phyloP scores from a whole-genome alignment of 2,113 vertebrate genomes.

The Megaptera novaeangliae region DNA sequence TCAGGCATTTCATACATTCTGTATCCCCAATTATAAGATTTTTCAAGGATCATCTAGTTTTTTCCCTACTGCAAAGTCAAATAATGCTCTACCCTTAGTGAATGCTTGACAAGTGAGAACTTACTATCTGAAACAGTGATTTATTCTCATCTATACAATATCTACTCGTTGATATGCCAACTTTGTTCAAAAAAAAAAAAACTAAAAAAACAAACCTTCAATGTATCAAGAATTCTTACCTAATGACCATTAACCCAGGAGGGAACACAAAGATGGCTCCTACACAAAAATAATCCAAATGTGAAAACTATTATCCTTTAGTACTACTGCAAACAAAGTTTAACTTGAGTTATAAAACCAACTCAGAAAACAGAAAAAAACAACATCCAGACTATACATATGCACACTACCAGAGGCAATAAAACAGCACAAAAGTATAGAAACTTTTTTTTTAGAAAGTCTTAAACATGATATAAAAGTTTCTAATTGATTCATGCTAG shows the following conservation, averaged over 20 bases:
- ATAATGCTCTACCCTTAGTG: background rate
- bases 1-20: background rate
- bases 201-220: background rate
- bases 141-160: background rate
- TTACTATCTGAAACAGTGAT: background rate
- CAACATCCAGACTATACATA: background rate
- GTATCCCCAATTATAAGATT: background rate
- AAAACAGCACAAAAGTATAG: background rate
- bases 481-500: background rate
- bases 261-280: background rate
- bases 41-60: background rate
- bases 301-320: constrained; percentile 5
- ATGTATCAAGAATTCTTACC: background rate
- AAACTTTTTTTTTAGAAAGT: background rate
- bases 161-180: background rate
- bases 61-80: background rate
- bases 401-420: background rate
- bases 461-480: background rate
- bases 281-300: background rate
- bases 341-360: constrained; percentile 14
- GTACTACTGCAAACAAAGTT: background rate
- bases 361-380: background rate
- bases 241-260: background rate
- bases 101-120: background rate
- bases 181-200: background rate